Evolutionary conservation across 2,797 vertebrate species (phyloP), one percentile per base, ranked within the genome.

Genomic region (Gallinago stenura): DNA sequence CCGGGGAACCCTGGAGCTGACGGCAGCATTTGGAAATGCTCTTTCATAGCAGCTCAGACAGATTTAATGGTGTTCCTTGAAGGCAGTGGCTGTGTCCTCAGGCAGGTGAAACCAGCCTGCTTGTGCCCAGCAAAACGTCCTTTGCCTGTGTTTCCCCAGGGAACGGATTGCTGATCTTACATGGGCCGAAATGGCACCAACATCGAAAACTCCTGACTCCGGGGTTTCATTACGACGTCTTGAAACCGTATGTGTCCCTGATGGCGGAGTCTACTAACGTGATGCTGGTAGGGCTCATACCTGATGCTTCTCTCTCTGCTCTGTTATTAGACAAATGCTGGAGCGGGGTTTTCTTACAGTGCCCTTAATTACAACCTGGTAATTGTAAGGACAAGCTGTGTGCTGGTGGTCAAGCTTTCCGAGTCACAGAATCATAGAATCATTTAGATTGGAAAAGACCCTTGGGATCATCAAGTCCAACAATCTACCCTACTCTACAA

Each of bases 151-250:
- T 97, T 90, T 95, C 69, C 86, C 53, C 90, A 99, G 99, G 99
- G 24, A 98, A 98, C 0, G 99, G 99, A 21, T 97, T 99, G 50
- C 95, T 99, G 91, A 94, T 99, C 92, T 96, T 98, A 65, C 69
- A 97, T 0, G 99, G 98, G 33, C 97, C 98, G 92, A 99, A 98
- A 91, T 99, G 99, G 99, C 98, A 98, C 94, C 98, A 98, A 2
- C 98, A 99, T 95, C 98, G 99, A 69, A 98, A 98, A 83, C 98
- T 99, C 33, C 95, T 99, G 93, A 99, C 99, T 3, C 98, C 99
- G 3, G 99, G 98, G 35, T 99, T 99, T 91, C 99, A 99, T 91
- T 99, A 98, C 7, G 98, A 99, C 2, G 96, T 99, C 79, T 90
- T 99, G 90, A 99, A 99, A 95, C 98, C 98, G 0, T 99, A 99